These are phyloP conservation scores for Apoda limacodes DNA, from an alignment of 2,888 invertebrate species.

Conservation along the genomic window DNA sequence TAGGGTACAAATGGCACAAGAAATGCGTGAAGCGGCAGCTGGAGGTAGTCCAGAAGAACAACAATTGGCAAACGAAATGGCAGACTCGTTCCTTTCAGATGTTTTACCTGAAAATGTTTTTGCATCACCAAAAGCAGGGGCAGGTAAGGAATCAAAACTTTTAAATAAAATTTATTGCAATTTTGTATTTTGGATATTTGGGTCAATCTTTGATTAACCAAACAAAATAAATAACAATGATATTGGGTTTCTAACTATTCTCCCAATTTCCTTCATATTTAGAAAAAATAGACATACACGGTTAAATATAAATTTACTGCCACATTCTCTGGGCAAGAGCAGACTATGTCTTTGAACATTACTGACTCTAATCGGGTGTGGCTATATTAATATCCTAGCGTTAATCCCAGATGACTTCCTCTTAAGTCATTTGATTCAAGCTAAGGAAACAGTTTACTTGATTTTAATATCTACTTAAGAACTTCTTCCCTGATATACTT, in stretches of 20 bases:
- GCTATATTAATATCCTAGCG: slow-evolving; percentile 54
- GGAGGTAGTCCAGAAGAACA: slow-evolving; percentile 89
- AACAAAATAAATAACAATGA: background rate
- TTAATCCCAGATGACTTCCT: slow-evolving; percentile 61
- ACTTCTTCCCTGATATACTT: too few relatives aligned
- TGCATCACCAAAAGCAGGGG: slow-evolving; percentile 96
- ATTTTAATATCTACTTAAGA: too few relatives aligned
- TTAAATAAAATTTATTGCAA: slow-evolving; percentile 1
- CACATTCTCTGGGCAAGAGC: slow-evolving; percentile 69
- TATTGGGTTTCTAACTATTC: too few relatives aligned
- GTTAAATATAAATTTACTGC: slow-evolving; percentile 29
- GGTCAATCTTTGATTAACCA: background rate
- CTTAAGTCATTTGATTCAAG: slow-evolving; percentile 62
- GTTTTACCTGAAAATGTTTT: slow-evolving; percentile 94
- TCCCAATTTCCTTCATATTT: too few relatives aligned
- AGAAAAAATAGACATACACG: too few relatives aligned
- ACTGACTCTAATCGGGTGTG: slow-evolving; percentile 64
- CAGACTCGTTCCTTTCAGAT: slow-evolving; percentile 95
- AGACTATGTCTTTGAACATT: slow-evolving; percentile 37
- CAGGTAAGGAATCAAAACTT: slow-evolving; percentile 38
- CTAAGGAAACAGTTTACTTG: slow-evolving; percentile 39
- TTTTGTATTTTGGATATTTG: background rate
- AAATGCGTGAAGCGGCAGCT: slow-evolving; percentile 95
- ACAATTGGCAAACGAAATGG: slow-evolving; percentile 96
- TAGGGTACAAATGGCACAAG: slow-evolving; percentile 96